Evolutionary conservation across 2,113 vertebrate species (phyloP).

Genomic region (Monarcha castaneiventris): DNA sequence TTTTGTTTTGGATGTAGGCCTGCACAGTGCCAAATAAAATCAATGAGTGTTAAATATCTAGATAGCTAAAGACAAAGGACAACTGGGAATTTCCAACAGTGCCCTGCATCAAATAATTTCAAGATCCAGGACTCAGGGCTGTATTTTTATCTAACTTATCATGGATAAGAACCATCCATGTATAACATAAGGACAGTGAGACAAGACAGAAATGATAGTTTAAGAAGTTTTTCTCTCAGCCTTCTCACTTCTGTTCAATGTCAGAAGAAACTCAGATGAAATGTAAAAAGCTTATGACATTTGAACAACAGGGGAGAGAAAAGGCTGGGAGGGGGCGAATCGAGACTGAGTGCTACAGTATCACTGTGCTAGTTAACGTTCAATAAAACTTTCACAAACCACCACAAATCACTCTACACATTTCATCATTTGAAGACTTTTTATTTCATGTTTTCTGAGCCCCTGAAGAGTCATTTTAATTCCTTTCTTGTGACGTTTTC

Average conservation of each 20-base stretch:
- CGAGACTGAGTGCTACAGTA: neutral
- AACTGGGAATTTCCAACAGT: neutral
- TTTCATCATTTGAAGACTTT: constrained; percentile 59
- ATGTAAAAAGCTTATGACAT: constrained; percentile 36
- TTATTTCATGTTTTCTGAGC: constrained; percentile 57
- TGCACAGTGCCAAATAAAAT: neutral
- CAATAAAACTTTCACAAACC: constrained; percentile 56
- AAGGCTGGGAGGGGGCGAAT: neutral
- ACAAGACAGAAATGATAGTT: neutral
- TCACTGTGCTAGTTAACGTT: constrained; percentile 47
- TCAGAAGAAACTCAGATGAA: constrained; percentile 24
- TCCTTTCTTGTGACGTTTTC: constrained; percentile 54
- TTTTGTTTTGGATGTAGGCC: neutral
- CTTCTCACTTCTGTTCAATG: constrained; percentile 27
- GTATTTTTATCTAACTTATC: neutral
- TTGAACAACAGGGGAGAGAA: constrained; percentile 15
- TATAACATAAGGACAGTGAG: neutral
- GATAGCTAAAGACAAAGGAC: neutral
- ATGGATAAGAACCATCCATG: neutral
- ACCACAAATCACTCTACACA: constrained; percentile 53
- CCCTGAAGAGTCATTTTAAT: constrained; percentile 62
- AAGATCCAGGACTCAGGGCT: neutral
- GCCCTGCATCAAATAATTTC: neutral
- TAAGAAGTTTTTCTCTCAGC: constrained; percentile 1
- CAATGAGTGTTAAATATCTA: neutral